Evolutionary conservation across 2,888 invertebrate species (phyloP), one percentile per base, ranked within the genome.

Genomic region (Teleogryllus oceanicus): DNA sequence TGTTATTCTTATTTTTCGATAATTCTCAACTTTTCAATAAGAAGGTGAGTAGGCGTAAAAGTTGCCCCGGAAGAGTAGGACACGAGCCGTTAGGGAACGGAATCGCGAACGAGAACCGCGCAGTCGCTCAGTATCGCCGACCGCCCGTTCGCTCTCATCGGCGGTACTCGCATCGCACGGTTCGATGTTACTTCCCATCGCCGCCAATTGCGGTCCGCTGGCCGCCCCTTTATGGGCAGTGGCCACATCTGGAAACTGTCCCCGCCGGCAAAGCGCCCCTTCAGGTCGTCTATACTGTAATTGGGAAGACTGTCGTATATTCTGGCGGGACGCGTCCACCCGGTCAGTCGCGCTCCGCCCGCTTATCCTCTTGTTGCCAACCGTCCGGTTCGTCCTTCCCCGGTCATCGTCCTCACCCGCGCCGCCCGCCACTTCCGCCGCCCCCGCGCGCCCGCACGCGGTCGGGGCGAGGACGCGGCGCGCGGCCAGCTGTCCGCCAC

Each of bases 401-500:
- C 37, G 37, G 37, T 37, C 37, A 37, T 37, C 37, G 37, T 37
- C 37, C 37, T 37, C 37, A 5, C 8, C 37, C 37, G 8, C 37
- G 37, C 8, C 37, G 37, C 37, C 10, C 37, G 37, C 37, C 37
- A 37, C 37, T 37, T 37, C 37, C 37, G 37, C 37, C 62, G 13
- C 62, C 62, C 62, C n/a, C 62, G 37, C 37, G 37, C 37, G 37
- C 10, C 8, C 37, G 24, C 62, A 8, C 62, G 13, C 62, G 62
- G 8, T 62, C n/a, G 62, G 62, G 62, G 16, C n/a, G 62, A 62
- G 62, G 62, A 62, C 62, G 62, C 62, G 62, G 62, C 62, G 4
- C 62, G 62, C 62, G 62, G 62, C 62, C 62, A 62, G 62, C 62
- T 62, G 62, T 62, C 62, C 62, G 62, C 62, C n/a, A 62, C 62